Percentiles rank a stretch among this genome's conserved stretches.
Conservation (phyloP, 2,113 vertebrate genomes). For the Actenoides hombroni region DNA sequence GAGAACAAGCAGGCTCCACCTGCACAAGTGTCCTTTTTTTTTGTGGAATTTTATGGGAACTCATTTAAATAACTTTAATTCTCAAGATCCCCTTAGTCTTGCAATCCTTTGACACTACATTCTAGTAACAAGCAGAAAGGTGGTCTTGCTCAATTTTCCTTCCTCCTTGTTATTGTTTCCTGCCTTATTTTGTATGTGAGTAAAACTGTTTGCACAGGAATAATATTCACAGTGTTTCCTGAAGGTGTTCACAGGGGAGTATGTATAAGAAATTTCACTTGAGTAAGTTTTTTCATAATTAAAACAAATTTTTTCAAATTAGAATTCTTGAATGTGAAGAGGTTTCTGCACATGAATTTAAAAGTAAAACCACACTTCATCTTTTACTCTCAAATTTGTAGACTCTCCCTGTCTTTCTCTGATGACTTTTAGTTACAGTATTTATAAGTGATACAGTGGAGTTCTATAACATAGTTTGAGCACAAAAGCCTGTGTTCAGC, state of each 20-base stretch:
- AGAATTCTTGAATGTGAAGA: neutral
- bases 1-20: neutral
- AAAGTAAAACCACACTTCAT: neutral
- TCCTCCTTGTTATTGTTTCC: conserved; percentile 55
- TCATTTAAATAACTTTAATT: conserved; percentile 11
- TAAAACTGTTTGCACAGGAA: conserved; percentile 3
- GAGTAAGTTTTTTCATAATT: neutral
- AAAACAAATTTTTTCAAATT: neutral
- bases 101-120: neutral
- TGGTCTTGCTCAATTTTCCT: conserved; percentile 28
- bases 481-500: conserved; percentile 72
- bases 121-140: conserved; percentile 26
- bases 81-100: conserved; percentile 13
- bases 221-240: conserved; percentile 17
- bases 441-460: conserved; percentile 44
- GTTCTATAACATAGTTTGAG: conserved; percentile 49
- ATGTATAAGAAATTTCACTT: neutral
- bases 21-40: neutral
- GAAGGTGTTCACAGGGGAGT: neutral
- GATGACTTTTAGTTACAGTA: neutral
- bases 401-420: neutral
- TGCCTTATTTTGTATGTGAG: neutral
- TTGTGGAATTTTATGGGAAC: neutral
- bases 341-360: neutral
- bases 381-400: neutral